These are phyloP conservation scores for Entomobrya multifasciata DNA, from an alignment of 2,888 invertebrate species.

Conservation along the genomic window DNA sequence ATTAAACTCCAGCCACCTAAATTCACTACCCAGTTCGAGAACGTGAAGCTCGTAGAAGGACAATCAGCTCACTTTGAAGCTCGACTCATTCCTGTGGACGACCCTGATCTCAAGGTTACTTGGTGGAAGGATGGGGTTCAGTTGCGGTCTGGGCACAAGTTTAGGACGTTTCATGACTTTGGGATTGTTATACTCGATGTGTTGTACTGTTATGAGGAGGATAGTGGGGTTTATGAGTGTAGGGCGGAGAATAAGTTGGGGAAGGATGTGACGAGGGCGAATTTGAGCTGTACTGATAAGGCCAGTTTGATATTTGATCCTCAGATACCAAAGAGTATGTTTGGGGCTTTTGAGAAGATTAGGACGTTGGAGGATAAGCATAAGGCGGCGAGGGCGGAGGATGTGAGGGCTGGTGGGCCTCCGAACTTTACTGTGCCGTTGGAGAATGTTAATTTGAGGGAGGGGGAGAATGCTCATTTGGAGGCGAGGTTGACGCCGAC, in stretches of 20 bases:
- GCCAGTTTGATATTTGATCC: slow-evolving; percentile 94
- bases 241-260: slow-evolving; percentile 95
- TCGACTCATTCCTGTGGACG: slow-evolving; percentile 92
- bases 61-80: slow-evolving; percentile 91
- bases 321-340: slow-evolving; percentile 96
- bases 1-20: slow-evolving; percentile 87
- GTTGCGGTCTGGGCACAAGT: slow-evolving; percentile 96
- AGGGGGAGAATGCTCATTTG: slow-evolving; percentile 95
- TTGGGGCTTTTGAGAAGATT: slow-evolving; percentile 95
- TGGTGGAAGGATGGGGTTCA: slow-evolving; percentile 97
- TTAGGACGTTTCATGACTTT: slow-evolving; percentile 98
- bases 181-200: slow-evolving; percentile 98
- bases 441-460: slow-evolving; percentile 92
- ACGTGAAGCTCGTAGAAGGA: slow-evolving; percentile 94
- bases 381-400: slow-evolving; percentile 88
- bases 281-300: slow-evolving; percentile 92
- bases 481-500: slow-evolving; percentile 91
- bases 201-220: slow-evolving; percentile 97
- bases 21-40: slow-evolving; percentile 92
- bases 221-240: slow-evolving; percentile 89
- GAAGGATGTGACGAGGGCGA: slow-evolving; percentile 91
- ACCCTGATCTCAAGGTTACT: slow-evolving; percentile 95
- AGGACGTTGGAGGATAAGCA: slow-evolving; percentile 95
- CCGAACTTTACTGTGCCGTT: slow-evolving; percentile 95
- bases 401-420: slow-evolving; percentile 86